These are phyloP conservation scores for Galerucella nymphaeae DNA, from an alignment of 2,888 invertebrate species.

Conservation along the genomic window DNA sequence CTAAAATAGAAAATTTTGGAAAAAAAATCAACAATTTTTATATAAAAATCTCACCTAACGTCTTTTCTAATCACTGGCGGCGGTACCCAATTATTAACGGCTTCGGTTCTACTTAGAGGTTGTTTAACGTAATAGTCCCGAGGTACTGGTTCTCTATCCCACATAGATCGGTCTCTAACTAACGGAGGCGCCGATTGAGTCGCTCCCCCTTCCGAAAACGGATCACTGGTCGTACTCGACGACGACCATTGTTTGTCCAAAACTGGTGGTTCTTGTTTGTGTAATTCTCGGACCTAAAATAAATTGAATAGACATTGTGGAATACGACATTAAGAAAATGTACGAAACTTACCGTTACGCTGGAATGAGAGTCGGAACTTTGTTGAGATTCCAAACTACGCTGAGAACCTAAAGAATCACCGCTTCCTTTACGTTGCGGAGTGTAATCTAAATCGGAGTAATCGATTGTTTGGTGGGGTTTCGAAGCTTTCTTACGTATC, in stretches of 20 bases:
- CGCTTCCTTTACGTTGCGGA: slow-evolving; percentile 67
- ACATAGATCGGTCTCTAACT: slow-evolving; percentile 49
- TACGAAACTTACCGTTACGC: slow-evolving; percentile 48
- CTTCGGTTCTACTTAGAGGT: slow-evolving; percentile 52
- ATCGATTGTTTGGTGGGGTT: slow-evolving; percentile 60
- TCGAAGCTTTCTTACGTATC: slow-evolving; percentile 55
- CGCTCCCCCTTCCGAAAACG: slow-evolving; percentile 58
- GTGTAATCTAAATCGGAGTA: slow-evolving; percentile 59
- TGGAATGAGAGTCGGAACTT: slow-evolving; percentile 63
- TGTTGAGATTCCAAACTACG: slow-evolving; percentile 66
- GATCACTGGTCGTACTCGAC: slow-evolving; percentile 61
- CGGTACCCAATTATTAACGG: slow-evolving; percentile 49
- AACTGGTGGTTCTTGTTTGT: slow-evolving; percentile 47
- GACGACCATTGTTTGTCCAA: slow-evolving; percentile 60
- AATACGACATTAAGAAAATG: neutral
- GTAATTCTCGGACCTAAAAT: slow-evolving; percentile 41
- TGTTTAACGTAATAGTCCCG: slow-evolving; percentile 45
- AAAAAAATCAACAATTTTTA: too few relatives aligned
- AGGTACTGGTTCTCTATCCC: slow-evolving; percentile 39
- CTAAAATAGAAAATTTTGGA: slow-evolving; percentile 41
- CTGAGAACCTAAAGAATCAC: slow-evolving; percentile 69
- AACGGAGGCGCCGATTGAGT: slow-evolving; percentile 61
- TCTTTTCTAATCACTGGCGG: slow-evolving; percentile 34
- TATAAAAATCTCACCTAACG: slow-evolving; percentile 24
- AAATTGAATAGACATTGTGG: neutral